Conservation (phyloP, 2,888 invertebrate genomes). For the Ophion obscuratus region DNA sequence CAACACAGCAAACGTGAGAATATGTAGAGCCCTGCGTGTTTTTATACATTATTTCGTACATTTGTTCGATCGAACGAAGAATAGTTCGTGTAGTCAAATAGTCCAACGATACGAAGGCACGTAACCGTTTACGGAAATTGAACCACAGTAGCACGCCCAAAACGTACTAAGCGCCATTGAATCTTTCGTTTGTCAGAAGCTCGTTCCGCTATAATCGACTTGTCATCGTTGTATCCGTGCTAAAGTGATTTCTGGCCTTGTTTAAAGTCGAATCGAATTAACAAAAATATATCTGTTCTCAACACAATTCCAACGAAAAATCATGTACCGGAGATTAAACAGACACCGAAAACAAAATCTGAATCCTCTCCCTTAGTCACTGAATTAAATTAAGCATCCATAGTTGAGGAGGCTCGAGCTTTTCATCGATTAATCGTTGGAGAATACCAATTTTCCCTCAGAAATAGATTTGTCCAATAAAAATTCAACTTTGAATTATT, state of each 20-base stretch:
- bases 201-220: too few species aligned
- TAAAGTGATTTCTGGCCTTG: too few species aligned
- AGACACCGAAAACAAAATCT: constrained; percentile 62
- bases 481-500: not conserved
- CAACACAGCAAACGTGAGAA: too few species aligned
- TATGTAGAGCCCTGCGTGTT: too few species aligned
- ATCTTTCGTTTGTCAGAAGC: not conserved
- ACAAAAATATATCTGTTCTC: not conserved
- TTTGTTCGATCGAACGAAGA: too few species aligned
- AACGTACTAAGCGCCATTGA: not conserved
- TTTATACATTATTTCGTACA: too few species aligned
- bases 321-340: constrained; percentile 66
- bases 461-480: not conserved
- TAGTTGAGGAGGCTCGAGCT: not conserved
- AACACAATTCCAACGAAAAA: constrained; percentile 4
- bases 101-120: too few species aligned
- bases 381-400: constrained; percentile 15
- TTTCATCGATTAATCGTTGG: not conserved
- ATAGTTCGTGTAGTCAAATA: too few species aligned
- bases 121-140: not conserved
- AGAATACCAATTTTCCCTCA: not conserved
- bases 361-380: constrained; percentile 26
- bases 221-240: too few species aligned
- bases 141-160: not conserved
- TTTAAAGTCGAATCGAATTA: too few species aligned